These are phyloP conservation scores for Antitype chi DNA, from an alignment of 2,888 invertebrate genomes.

Conservation along the genomic window DNA sequence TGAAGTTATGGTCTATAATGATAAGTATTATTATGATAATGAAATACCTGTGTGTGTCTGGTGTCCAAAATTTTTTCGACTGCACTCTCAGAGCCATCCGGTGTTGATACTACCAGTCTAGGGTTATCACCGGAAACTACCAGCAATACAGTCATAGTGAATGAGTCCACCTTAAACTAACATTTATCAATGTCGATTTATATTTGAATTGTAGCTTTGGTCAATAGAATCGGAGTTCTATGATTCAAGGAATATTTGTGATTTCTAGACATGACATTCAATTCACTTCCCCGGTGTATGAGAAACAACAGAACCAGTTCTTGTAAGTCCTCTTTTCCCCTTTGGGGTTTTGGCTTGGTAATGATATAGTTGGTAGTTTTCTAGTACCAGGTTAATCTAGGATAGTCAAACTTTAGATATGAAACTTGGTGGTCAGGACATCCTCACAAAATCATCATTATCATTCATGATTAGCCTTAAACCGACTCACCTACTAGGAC, in stretches of 20 bases:
- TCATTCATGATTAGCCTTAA: not conserved
- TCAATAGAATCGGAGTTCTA: not conserved
- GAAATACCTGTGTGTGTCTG: constrained; percentile 71
- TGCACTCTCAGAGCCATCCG: constrained; percentile 52
- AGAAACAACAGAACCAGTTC: too few species aligned
- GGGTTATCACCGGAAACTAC: constrained; percentile 75
- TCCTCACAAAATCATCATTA: not conserved
- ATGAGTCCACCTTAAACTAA: constrained; percentile 78
- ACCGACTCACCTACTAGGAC: not conserved
- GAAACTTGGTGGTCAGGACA: not conserved
- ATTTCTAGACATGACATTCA: not conserved
- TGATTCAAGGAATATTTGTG: not conserved
- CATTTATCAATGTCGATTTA: not conserved
- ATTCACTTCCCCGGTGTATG: not conserved
- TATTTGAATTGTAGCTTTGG: not conserved
- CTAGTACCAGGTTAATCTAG: not conserved
- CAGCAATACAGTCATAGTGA: constrained; percentile 77
- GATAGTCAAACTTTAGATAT: not conserved
- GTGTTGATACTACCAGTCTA: constrained; percentile 68
- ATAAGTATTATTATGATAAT: not conserved
- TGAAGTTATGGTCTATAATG: not conserved
- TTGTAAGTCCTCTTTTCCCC: not conserved
- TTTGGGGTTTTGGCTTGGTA: not conserved
- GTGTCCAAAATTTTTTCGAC: constrained; percentile 74
- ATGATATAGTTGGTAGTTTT: not conserved